Conservation (phyloP, 37 sponge, comb jelly and placozoan genomes). For the Ianthella basta region DNA sequence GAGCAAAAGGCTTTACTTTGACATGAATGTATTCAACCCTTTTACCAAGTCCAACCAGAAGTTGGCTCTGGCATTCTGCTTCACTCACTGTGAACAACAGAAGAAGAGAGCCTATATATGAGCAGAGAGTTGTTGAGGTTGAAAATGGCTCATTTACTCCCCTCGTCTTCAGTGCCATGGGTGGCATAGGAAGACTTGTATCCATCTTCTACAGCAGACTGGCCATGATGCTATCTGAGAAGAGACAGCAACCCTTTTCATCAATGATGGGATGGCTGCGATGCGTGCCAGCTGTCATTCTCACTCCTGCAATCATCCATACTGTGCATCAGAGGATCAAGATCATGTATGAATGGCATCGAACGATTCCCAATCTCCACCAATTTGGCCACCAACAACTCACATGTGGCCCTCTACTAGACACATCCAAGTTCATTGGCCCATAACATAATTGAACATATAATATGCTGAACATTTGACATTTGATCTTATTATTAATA, state of each 20-base stretch:
- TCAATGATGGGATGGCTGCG: constrained; percentile 29
- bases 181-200: constrained; percentile 17
- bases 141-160: constrained; percentile 17
- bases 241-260: constrained; percentile 4
- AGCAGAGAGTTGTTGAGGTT: constrained; percentile 7
- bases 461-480: too few relatives aligned
- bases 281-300: constrained; percentile 8
- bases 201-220: constrained; percentile 35
- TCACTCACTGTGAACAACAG: background rate
- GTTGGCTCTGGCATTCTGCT: constrained; percentile 21
- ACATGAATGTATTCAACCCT: constrained; percentile 25
- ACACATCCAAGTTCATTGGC: too few relatives aligned
- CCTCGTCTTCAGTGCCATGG: constrained; percentile 16
- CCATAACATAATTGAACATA: too few relatives aligned
- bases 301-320: background rate
- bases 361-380: background rate
- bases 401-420: too few relatives aligned
- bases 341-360: background rate
- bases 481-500: too few relatives aligned
- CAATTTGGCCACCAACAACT: background rate
- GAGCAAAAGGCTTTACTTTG: constrained; percentile 32
- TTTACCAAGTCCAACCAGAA: constrained; percentile 37
- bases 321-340: constrained; percentile 8
- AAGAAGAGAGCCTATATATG: constrained; percentile 23
- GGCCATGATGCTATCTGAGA: constrained; percentile 11